Evolutionary conservation across 2,888 invertebrate genomes (phyloP), one percentile per base, ranked within the genome.

Genomic region (Macrophya alboannulata): DNA sequence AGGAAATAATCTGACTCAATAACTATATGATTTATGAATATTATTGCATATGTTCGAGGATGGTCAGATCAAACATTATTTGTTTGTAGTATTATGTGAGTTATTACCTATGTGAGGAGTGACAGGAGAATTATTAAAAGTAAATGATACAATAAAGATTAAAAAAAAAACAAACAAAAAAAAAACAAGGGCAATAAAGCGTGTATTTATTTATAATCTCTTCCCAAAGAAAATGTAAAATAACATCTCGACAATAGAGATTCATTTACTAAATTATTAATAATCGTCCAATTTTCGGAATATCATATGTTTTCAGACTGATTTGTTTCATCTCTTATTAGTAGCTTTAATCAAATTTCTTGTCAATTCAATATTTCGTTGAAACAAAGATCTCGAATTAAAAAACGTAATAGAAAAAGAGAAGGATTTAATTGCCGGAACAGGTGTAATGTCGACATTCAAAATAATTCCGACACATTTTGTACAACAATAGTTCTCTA

Each of bases 81-180:
- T 59, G 77, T 86, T 87, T 87, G 87, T 90, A 90, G 89, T 91
- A 90, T 90, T 91, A 88, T 88, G 87, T 87, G 87, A 90, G 72
- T 81, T 71, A 85, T 68, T 71, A 85, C 85, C 71, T 82, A 59
- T 71, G 81, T 72, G 81, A 48, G 76, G 48, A 89, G 88, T 89
- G 90, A 90, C 90, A 90, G 90, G 91, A 90, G 90, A 90, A 89
- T 89, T 90, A 89, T 90, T 91, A 87, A 89, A 90, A 90, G 90
- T 90, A 88, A 90, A 88, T 86, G 88, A 74, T 91, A 90, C 89
- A 91, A 91, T 86, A 90, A 91, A 88, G 86, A 87, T 86, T 37
- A 86, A 83, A 85, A 87, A 88, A 84, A 83, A 25, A 43, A 51
- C 10, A 25, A 84, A 81, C 21, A 40, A 59, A 77, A 37, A 17